A percentile compares a stretch with the other conserved stretches of the same genome.
Evolutionary conservation across 2,888 invertebrate species (phyloP).

Genomic region (Tiliacea aurago): DNA sequence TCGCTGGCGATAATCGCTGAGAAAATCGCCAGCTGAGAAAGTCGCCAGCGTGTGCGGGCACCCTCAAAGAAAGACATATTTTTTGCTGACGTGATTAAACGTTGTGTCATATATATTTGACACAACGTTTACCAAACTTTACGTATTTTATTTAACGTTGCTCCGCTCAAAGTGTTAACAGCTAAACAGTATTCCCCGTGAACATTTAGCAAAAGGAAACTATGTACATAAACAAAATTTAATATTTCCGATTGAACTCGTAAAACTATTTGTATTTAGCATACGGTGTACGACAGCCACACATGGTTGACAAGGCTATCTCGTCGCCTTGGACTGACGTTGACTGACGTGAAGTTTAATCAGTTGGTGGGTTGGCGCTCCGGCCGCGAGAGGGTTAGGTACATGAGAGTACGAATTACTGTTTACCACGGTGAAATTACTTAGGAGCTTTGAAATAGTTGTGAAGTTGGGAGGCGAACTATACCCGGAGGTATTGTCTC

Average conservation of each 20-base stretch:
- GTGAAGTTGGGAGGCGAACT: not conserved
- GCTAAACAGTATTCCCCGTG: not conserved
- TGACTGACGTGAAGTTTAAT: conserved; percentile 60
- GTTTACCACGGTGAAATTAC: conserved; percentile 31
- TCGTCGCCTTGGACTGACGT: conserved; percentile 46
- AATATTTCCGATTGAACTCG: conserved; percentile 39
- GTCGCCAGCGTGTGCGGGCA: too few species aligned
- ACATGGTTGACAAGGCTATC: conserved; percentile 44
- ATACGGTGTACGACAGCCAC: conserved; percentile 14
- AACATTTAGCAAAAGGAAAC: conserved; percentile 37
- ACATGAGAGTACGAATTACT: conserved; percentile 39
- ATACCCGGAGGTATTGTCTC: not conserved
- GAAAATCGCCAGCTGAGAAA: too few species aligned
- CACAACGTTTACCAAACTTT: too few species aligned
- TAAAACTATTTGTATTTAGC: conserved; percentile 41
- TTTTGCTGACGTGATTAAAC: too few species aligned
- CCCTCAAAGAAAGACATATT: too few species aligned
- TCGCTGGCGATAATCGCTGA: too few species aligned
- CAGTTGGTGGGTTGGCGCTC: conserved; percentile 40
- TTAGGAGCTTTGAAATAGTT: conserved; percentile 35
- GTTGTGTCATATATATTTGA: too few species aligned
- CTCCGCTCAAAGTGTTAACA: too few species aligned
- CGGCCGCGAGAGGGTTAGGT: conserved; percentile 35
- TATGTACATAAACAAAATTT: conserved; percentile 32
- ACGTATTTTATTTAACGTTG: too few species aligned